phyloP scores from a whole-genome alignment of 1,140 invertebrate species.

The Periplaneta americana region DNA sequence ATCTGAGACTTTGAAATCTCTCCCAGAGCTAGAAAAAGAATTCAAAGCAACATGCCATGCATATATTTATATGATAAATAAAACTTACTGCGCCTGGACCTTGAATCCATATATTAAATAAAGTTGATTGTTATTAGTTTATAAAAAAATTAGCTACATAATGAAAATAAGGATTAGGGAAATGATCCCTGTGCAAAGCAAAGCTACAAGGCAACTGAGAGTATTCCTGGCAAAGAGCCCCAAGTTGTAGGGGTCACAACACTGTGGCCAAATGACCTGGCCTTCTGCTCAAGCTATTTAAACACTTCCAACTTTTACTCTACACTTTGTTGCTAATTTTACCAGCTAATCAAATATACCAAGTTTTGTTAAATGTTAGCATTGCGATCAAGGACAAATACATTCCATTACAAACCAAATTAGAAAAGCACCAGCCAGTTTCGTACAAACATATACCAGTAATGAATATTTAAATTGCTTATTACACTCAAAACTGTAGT shows the following conservation, averaged over 20 bases:
- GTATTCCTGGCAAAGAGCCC: constrained; percentile 16
- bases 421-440: too few relatives aligned
- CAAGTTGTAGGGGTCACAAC: constrained; percentile 6
- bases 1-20: not conserved
- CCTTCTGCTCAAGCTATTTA: constrained; percentile 17
- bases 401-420: too few relatives aligned
- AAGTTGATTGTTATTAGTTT: not conserved
- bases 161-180: not conserved
- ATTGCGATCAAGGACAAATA: not conserved
- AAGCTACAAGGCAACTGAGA: constrained; percentile 19
- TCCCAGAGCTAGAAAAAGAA: not conserved
- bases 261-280: constrained; percentile 13
- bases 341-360: constrained; percentile 1
- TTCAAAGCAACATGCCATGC: not conserved
- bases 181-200: constrained; percentile 17
- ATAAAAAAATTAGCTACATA: not conserved
- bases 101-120: not conserved
- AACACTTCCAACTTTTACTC: constrained; percentile 11
- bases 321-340: constrained; percentile 19
- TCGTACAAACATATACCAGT: too few relatives aligned
- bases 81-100: not conserved
- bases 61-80: not conserved
- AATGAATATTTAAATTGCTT: too few relatives aligned
- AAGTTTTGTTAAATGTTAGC: not conserved
- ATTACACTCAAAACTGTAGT: too few relatives aligned